These are phyloP conservation scores for Carcharodon carcharias DNA, from an alignment of 2,797 vertebrate species.

Conservation along the genomic window DNA sequence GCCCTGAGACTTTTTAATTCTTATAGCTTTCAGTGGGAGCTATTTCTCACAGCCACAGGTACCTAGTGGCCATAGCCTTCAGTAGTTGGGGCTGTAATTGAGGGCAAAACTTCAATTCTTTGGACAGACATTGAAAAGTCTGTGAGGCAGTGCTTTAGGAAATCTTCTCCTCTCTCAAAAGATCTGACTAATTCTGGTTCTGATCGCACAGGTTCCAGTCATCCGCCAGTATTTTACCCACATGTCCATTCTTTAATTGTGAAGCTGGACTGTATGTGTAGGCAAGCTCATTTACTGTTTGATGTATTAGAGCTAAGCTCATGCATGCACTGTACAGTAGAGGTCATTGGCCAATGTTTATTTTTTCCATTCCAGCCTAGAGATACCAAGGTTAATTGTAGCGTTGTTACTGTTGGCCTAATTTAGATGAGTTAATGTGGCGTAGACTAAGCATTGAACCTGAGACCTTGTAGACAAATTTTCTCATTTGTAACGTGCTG, in stretches of 20 bases:
- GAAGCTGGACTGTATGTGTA: neutral
- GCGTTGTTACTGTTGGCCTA: neutral
- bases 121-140: neutral
- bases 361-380: neutral
- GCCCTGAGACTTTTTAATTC: constrained; percentile 41
- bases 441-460: neutral
- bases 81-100: neutral
- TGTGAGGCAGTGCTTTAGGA: neutral
- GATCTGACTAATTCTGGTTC: neutral
- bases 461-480: neutral
- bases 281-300: neutral
- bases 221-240: neutral
- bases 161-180: neutral
- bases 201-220: neutral
- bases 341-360: neutral
- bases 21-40: constrained; percentile 39
- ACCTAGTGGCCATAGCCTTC: constrained; percentile 28
- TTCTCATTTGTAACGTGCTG: neutral
- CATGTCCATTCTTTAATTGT: neutral
- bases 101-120: neutral
- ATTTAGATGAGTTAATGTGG: neutral
- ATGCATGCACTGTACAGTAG: neutral
- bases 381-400: neutral
- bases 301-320: neutral
- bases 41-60: constrained; percentile 45